Base-by-base conservation (phyloP, 2,888 invertebrate species). In the Bellardia pandia region DNA sequence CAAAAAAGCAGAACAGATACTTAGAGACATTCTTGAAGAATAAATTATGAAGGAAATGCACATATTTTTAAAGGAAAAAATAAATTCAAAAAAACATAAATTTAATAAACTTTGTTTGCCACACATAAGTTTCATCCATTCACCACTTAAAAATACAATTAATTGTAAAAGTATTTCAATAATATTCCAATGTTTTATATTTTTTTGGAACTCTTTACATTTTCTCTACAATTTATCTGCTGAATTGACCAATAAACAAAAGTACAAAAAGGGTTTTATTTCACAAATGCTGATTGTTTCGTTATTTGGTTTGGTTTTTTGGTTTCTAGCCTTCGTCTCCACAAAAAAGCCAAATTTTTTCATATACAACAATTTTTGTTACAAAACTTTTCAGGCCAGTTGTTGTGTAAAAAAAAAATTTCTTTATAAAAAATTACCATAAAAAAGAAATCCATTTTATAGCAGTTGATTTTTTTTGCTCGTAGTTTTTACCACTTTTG, bases 101-200 rank as follows among this genome's bases (percentile, higher is more conserved):
- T 40, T 8, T 1, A 8, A 7, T n/a, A 3, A 30, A 69, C 33
- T 37, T 30, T 11, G 1, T 23, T 23, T 23, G 23, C 23, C 23
- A 23, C 1, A 23, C 23, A 23, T 23, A 23, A 23, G 23, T 1
- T 58, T 37, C 33, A 23, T 48, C 14, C 5, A 8, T 14, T 78
- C n/a, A 56, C 56, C 75, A 62, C 45, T 60, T 62, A 16, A 51
- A 85, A 79, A 79, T 85, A 68, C 78, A 79, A 74, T 85, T 85
- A 74, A 60, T 53, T 68, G 74, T 79, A 60, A 84, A 84, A 84
- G 66, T 78, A 78, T 84, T 84, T 72, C 72, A 78, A 68, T 78
- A 68, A 68, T 3, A 53, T 13, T 72, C 23, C 23, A 51, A 30
- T 2, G 14, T 58, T 58, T 51, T 68, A 6, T 37, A 6, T 5